A percentile compares a stretch with the other conserved stretches of the same genome.
phyloP scores from a whole-genome alignment of 1,140 invertebrate species.

The Dendroctonus ponderosae region DNA sequence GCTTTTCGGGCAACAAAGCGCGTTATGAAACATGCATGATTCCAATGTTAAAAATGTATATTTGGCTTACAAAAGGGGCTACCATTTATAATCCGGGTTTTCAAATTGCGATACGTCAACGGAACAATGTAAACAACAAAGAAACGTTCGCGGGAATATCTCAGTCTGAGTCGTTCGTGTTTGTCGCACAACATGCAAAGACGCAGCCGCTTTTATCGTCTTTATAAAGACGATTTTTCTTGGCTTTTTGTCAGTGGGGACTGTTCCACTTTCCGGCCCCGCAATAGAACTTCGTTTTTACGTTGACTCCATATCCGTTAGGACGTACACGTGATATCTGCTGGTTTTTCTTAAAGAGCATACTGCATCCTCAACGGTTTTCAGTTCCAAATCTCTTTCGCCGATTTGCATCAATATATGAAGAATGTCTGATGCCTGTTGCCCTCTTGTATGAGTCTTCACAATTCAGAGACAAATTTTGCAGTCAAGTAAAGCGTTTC shows the following conservation, averaged over 20 bases:
- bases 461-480: no score
- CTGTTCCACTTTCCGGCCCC: conserved; percentile 43
- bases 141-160: conserved; percentile 48
- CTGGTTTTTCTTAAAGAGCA: no score
- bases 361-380: no score
- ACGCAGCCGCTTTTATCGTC: conserved; percentile 49
- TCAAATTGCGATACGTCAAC: conserved; percentile 44
- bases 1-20: conserved; percentile 28
- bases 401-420: no score
- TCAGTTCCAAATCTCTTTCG: no score
- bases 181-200: conserved; percentile 51
- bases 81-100: conserved; percentile 47
- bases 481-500: no score
- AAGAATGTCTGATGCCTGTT: no score
- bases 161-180: conserved; percentile 48
- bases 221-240: conserved; percentile 51
- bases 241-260: conserved; percentile 46
- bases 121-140: conserved; percentile 49
- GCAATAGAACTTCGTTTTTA: conserved; percentile 25
- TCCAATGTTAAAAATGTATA: conserved; percentile 47
- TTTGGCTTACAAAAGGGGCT: conserved; percentile 45
- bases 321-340: neutral
- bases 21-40: conserved; percentile 44
- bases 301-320: conserved; percentile 17
- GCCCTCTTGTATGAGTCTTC: no score